phyloP scores from a whole-genome alignment of 2,888 invertebrate species.

The Hesperia comma region DNA sequence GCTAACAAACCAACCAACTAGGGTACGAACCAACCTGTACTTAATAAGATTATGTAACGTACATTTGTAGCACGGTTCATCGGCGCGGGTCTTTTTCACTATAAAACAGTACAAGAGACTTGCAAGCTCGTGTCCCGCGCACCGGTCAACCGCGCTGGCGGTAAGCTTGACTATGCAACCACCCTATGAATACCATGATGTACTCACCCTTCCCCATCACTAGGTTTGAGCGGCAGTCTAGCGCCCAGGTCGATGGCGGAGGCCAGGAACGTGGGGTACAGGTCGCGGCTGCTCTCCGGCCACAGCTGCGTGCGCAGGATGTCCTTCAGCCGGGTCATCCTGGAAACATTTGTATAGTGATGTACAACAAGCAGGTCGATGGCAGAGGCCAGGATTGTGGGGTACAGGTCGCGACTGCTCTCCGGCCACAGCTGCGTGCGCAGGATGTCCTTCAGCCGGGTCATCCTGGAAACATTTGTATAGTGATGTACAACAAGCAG shows the following conservation, averaged over 20 bases:
- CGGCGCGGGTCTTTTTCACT: too few relatives aligned
- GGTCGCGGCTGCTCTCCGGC: slow-evolving; percentile 88
- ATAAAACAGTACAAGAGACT: too few relatives aligned
- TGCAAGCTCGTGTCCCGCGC: too few relatives aligned
- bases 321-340: slow-evolving; percentile 89
- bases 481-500: slow-evolving; percentile 58
- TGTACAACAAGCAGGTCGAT: slow-evolving; percentile 84
- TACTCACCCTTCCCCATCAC: slow-evolving; percentile 94
- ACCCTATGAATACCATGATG: too few relatives aligned
- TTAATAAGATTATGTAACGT: too few relatives aligned
- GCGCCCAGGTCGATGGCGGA: slow-evolving; percentile 94
- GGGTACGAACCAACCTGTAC: too few relatives aligned
- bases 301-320: slow-evolving; percentile 91
- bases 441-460: slow-evolving; percentile 90
- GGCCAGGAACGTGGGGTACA: slow-evolving; percentile 92
- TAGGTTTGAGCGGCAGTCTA: slow-evolving; percentile 90
- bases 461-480: slow-evolving; percentile 82
- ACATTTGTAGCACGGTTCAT: too few relatives aligned
- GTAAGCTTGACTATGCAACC: too few relatives aligned
- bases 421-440: slow-evolving; percentile 91
- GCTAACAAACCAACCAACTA: too few relatives aligned
- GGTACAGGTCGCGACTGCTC: slow-evolving; percentile 88
- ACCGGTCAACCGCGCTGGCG: too few relatives aligned
- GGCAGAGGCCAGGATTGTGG: slow-evolving; percentile 93
- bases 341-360: slow-evolving; percentile 51